Conservation (phyloP, 2,113 vertebrate species). For the Anguilla japonica region DNA sequence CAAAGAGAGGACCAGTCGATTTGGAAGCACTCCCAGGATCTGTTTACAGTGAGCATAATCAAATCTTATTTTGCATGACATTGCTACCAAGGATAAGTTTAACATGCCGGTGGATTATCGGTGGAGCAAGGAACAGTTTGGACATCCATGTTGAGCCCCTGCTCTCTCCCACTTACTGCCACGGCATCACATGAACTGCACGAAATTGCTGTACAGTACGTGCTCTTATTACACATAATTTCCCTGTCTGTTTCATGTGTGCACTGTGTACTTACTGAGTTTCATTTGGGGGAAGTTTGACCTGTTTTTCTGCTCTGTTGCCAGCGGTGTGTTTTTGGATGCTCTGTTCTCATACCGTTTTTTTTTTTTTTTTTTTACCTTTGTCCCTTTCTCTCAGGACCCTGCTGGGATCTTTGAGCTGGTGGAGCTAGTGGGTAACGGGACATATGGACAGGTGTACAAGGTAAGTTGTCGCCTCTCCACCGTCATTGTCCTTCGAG, state of each 20-base stretch:
- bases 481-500: neutral
- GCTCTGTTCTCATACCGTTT: neutral
- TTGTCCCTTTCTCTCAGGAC: slow-evolving; percentile 72
- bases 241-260: neutral
- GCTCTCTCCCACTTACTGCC: neutral
- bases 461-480: slow-evolving; percentile 74
- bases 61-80: neutral
- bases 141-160: neutral
- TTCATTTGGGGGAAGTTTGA: neutral
- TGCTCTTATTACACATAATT: neutral
- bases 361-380: neutral
- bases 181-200: neutral
- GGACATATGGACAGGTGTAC: slow-evolving; percentile 94
- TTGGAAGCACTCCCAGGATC: neutral
- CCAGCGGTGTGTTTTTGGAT: neutral
- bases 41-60: slow-evolving; percentile 4
- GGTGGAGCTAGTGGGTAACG: slow-evolving; percentile 95
- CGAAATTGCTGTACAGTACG: neutral
- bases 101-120: neutral
- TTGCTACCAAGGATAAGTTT: neutral
- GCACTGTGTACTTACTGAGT: neutral
- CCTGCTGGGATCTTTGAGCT: slow-evolving; percentile 95
- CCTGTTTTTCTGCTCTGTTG: neutral
- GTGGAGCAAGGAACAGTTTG: neutral
- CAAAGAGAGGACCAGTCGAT: neutral